Evolutionary conservation across 2,113 vertebrate species (phyloP).

Genomic region (Heliornis fulica): DNA sequence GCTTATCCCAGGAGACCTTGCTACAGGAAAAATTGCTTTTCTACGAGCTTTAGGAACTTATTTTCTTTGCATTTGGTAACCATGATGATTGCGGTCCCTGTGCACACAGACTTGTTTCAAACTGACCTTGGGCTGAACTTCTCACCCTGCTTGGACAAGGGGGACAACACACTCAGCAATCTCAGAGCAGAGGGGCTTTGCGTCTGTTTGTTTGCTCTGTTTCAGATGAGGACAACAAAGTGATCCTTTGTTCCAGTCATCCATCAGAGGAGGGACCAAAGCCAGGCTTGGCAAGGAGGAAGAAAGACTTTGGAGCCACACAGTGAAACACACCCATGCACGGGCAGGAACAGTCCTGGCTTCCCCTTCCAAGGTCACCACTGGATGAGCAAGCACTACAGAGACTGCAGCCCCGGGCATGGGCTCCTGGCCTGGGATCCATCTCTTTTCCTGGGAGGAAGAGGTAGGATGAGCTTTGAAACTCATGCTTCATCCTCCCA

Average conservation of each 20-base stretch:
- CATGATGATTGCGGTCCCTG: neutral
- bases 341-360: neutral
- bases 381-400: neutral
- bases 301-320: neutral
- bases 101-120: neutral
- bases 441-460: neutral
- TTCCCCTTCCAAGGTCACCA: neutral
- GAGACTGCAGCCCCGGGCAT: fast-evolving
- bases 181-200: neutral
- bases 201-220: neutral
- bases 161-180: neutral
- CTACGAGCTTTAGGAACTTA: neutral
- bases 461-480: neutral
- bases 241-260: neutral
- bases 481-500: neutral
- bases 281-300: conserved; percentile 36
- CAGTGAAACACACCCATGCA: neutral
- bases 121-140: neutral
- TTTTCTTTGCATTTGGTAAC: fast-evolving
- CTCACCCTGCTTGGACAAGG: neutral
- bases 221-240: conserved; percentile 7
- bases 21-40: fast-evolving
- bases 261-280: neutral
- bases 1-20: neutral
- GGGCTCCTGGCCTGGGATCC: neutral